Evolutionary conservation across 2,797 vertebrate species (phyloP).

Genomic region (Mormyrus proboscirostris): DNA sequence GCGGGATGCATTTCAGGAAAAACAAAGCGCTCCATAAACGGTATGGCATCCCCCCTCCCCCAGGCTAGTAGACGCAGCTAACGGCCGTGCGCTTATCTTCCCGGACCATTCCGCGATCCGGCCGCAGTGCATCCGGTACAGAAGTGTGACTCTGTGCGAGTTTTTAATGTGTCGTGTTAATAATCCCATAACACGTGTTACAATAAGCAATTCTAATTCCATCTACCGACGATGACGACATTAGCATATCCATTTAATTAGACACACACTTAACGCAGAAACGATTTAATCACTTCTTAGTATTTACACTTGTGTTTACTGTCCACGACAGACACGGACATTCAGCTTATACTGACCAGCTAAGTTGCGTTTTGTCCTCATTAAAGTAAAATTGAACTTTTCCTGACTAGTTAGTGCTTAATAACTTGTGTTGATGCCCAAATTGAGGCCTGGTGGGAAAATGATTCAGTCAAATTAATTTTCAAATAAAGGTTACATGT

Average conservation of each 20-base stretch:
- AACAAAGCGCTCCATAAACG: slow-evolving; percentile 27
- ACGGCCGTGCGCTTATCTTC: slow-evolving; percentile 14
- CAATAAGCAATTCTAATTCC: slow-evolving; percentile 99
- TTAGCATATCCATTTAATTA: slow-evolving; percentile 99
- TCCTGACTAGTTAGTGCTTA: slow-evolving; percentile 76
- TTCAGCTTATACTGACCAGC: slow-evolving; percentile 71
- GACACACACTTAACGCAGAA: slow-evolving; percentile 85
- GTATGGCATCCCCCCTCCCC: slow-evolving; percentile 27
- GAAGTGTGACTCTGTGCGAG: slow-evolving; percentile 77
- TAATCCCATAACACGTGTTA: slow-evolving; percentile 98
- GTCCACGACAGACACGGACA: slow-evolving; percentile 60
- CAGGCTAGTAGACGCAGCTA: slow-evolving; percentile 2
- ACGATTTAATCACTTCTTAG: slow-evolving; percentile 95
- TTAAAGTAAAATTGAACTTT: slow-evolving; percentile 76
- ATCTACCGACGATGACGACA: slow-evolving; percentile 99
- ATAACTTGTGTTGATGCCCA: slow-evolving; percentile 70
- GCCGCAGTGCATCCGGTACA: slow-evolving; percentile 57
- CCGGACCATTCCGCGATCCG: background rate
- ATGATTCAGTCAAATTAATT: slow-evolving; percentile 83
- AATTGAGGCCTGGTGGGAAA: slow-evolving; percentile 70
- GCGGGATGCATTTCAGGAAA: background rate
- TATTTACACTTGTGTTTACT: slow-evolving; percentile 72
- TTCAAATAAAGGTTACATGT: slow-evolving; percentile 70
- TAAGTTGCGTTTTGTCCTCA: slow-evolving; percentile 81
- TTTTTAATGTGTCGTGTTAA: slow-evolving; percentile 82